Evolutionary conservation across 2,113 vertebrate genomes (phyloP).

Genomic region (Pampusana beccarii): DNA sequence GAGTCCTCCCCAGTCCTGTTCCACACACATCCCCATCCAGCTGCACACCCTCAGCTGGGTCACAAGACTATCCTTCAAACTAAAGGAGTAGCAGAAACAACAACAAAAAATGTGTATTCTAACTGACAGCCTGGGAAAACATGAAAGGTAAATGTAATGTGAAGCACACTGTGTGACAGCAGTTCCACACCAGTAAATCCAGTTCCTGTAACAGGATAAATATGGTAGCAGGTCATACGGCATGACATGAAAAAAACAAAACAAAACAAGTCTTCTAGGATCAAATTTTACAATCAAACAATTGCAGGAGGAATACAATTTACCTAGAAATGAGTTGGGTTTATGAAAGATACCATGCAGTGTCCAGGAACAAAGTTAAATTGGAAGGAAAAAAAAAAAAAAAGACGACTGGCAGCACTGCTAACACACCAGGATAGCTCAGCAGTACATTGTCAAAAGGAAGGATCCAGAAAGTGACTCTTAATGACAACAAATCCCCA

Average conservation of each 20-base stretch:
- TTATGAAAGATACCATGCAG: neutral
- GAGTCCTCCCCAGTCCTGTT: neutral
- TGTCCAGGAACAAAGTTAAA: neutral
- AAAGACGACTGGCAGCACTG: neutral
- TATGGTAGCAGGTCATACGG: neutral
- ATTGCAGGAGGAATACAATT: neutral
- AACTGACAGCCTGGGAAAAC: neutral
- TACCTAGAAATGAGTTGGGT: neutral
- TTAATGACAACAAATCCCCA: slow-evolving; percentile 18
- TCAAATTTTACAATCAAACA: neutral
- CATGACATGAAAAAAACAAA: neutral
- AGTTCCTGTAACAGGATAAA: neutral
- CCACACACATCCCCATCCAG: neutral
- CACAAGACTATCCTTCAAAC: neutral
- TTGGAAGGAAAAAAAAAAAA: neutral
- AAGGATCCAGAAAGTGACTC: neutral
- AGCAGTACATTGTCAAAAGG: neutral
- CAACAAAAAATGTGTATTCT: neutral
- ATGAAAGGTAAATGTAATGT: neutral
- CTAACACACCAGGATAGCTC: neutral
- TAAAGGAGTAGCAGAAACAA: neutral
- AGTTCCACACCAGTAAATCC: neutral
- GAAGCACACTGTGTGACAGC: neutral
- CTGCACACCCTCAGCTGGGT: neutral
- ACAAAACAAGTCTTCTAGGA: neutral